Evolutionary conservation across 2,797 vertebrate species (phyloP).

Genomic region (Denticeps clupeoides): DNA sequence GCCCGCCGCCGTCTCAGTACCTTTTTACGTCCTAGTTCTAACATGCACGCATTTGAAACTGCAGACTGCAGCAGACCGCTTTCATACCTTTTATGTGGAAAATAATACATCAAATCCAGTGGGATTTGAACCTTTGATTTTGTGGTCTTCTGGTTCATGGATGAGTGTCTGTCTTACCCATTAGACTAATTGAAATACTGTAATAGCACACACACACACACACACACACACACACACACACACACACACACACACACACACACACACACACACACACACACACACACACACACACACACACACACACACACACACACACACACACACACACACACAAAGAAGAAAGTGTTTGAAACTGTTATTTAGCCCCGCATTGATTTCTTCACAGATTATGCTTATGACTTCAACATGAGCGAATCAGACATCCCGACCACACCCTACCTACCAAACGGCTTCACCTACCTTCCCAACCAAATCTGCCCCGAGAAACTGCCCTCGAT

Average conservation of each 20-base stretch:
- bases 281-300: background rate
- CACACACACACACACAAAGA: background rate
- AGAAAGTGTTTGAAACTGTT: no score
- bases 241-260: background rate
- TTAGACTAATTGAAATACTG: no score
- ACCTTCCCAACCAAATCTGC: slow-evolving; percentile 76
- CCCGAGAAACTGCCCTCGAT: slow-evolving; percentile 86
- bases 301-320: background rate
- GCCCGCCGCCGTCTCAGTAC: background rate
- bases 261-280: background rate
- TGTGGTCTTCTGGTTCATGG: no score
- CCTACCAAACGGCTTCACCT: slow-evolving; percentile 86
- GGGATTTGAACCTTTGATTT: no score
- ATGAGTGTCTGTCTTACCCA: no score
- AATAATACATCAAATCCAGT: no score
- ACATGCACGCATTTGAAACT: background rate
- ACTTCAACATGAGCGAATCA: slow-evolving; percentile 81
- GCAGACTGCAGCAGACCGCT: background rate
- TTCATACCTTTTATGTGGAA: background rate
- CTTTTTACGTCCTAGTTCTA: background rate
- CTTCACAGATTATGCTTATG: slow-evolving; percentile 71
- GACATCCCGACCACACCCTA: slow-evolving; percentile 77
- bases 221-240: background rate
- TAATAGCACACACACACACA: background rate
- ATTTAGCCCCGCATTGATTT: background rate